Percentiles rank a stretch among this genome's conserved stretches.
Conservation (phyloP, 2,888 invertebrate species). For the Plutella xylostella region DNA sequence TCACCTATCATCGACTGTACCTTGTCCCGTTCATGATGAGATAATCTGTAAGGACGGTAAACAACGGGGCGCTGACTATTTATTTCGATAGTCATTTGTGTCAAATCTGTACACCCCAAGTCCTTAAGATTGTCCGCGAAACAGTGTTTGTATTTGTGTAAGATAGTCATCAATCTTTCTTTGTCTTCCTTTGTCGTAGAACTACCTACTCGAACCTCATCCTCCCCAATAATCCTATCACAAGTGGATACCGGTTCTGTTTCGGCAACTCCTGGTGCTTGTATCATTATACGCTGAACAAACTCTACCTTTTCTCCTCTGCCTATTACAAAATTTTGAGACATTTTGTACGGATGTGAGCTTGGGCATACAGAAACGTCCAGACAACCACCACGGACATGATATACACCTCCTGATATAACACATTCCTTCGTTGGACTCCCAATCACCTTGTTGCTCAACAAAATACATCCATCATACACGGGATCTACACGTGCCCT, state of each 20-base stretch:
- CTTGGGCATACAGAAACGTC: background rate
- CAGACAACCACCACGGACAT: background rate
- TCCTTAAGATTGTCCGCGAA: constrained; percentile 11
- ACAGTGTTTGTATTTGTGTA: constrained; percentile 12
- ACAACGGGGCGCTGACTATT: constrained; percentile 9
- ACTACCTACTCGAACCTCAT: too few species aligned
- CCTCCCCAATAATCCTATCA: too few species aligned
- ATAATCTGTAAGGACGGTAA: constrained; percentile 8
- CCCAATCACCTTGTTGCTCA: background rate
- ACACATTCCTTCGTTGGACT: background rate
- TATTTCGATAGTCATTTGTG: constrained; percentile 14
- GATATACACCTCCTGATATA: constrained; percentile 2
- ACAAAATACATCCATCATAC: background rate
- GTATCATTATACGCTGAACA: background rate
- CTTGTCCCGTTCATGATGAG: constrained; percentile 1
- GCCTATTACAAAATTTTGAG: background rate
- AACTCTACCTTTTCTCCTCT: background rate
- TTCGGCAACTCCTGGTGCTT: background rate
- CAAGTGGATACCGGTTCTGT: too few species aligned
- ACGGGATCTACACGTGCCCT: background rate
- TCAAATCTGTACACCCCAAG: constrained; percentile 10
- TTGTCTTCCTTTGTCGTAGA: background rate
- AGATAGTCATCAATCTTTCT: background rate
- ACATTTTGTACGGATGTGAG: background rate
- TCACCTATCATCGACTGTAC: constrained; percentile 6